Conservation (phyloP, 2,797 vertebrate species). For the Muscicapa striata region DNA sequence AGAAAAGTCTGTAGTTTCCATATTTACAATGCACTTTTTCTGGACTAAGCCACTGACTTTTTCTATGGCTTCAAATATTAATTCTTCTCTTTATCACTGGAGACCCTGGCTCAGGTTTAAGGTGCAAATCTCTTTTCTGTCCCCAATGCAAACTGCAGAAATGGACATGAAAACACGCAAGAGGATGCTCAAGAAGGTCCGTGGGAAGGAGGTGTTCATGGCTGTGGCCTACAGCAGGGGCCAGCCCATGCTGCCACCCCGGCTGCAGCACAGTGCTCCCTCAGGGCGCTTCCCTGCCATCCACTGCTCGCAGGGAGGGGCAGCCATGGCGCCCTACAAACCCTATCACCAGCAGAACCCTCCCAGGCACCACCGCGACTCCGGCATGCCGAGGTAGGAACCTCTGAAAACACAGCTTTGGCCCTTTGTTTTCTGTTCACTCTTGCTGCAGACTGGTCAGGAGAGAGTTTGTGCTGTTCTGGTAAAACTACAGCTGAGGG, state of each 20-base stretch:
- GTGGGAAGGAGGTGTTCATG: slow-evolving; percentile 86
- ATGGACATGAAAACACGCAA: slow-evolving; percentile 84
- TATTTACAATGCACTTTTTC: background rate
- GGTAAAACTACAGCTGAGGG: background rate
- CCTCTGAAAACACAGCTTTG: background rate
- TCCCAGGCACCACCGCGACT: slow-evolving; percentile 77
- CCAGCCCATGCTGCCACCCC: slow-evolving; percentile 78
- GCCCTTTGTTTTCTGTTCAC: accelerated
- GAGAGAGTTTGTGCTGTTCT: background rate
- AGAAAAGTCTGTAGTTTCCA: background rate
- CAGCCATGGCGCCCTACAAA: slow-evolving; percentile 76
- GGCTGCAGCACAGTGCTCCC: slow-evolving; percentile 78
- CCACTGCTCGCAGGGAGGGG: slow-evolving; percentile 40
- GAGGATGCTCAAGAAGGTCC: slow-evolving; percentile 88
- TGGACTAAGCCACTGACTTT: background rate
- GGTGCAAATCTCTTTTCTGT: background rate
- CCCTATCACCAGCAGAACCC: slow-evolving; percentile 80
- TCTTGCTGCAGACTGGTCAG: background rate
- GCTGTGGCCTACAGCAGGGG: slow-evolving; percentile 78
- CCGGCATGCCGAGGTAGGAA: slow-evolving; percentile 83
- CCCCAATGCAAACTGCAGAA: slow-evolving; percentile 74
- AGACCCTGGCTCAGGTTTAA: background rate
- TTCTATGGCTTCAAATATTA: accelerated
- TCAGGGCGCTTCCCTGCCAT: slow-evolving; percentile 56
- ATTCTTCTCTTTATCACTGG: background rate